Evolutionary conservation across 92 coral and sea anemone genomes (phyloP).

Genomic region (Zoanthus sansibaricus): DNA sequence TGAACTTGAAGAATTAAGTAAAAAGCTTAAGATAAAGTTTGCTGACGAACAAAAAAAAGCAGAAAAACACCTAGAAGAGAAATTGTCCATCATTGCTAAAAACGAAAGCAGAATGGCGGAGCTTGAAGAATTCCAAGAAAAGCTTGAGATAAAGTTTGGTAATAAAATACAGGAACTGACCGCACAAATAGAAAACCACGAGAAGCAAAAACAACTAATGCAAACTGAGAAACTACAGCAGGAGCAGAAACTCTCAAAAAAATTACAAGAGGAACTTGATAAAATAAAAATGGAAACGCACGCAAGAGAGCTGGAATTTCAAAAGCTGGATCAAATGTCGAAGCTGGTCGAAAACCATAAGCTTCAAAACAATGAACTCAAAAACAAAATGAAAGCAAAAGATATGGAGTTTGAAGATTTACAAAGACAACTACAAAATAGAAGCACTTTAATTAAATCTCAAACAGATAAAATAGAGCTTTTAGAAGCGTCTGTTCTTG

Average conservation of each 20-base stretch:
- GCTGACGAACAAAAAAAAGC: conserved; percentile 51
- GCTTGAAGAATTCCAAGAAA: too few species aligned
- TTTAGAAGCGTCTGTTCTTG: conserved; percentile 19
- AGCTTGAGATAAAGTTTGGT: not conserved
- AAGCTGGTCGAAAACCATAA: conserved; percentile 64
- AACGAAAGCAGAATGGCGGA: too few species aligned
- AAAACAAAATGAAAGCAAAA: conserved; percentile 48
- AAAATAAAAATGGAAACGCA: not conserved
- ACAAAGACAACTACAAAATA: conserved; percentile 34
- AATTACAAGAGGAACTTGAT: conserved; percentile 51
- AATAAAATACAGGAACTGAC: conserved; percentile 38
- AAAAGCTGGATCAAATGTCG: conserved; percentile 54
- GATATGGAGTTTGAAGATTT: conserved; percentile 44
- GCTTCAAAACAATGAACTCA: conserved; percentile 50
- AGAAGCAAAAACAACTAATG: conserved; percentile 25
- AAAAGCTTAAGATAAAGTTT: conserved; percentile 15
- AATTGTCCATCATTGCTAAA: too few species aligned
- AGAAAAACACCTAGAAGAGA: conserved; percentile 39
- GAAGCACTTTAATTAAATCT: conserved; percentile 21
- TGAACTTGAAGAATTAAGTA: not conserved
- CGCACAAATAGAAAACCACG: conserved; percentile 43
- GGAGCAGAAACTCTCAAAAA: conserved; percentile 27
- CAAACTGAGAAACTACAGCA: conserved; percentile 29
- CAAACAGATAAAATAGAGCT: conserved; percentile 25
- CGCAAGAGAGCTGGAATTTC: conserved; percentile 2